phyloP scores from a whole-genome alignment of 2,113 vertebrate genomes.

The Oncorhynchus masou region DNA sequence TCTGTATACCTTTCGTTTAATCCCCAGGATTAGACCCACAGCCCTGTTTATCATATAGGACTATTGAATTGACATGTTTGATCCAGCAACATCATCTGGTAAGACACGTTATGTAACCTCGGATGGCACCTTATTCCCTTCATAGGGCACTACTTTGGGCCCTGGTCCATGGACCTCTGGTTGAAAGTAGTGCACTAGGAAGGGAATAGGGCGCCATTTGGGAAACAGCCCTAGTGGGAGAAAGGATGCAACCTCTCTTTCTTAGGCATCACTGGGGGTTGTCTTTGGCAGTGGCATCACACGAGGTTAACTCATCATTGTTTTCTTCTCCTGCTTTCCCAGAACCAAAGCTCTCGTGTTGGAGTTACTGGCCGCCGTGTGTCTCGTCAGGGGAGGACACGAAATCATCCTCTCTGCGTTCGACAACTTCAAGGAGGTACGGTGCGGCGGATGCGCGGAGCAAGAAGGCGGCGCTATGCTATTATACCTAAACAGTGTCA shows the following conservation, averaged over 20 bases:
- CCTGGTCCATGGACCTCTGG: no score
- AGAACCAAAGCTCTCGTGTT: constrained; percentile 97
- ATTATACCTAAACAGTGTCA: constrained; percentile 38
- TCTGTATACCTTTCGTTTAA: constrained; percentile 21
- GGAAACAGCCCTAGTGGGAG: background rate
- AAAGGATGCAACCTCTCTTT: no score
- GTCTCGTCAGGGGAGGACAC: constrained; percentile 93
- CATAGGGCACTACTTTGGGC: no score
- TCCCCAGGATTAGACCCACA: background rate
- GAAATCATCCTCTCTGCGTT: constrained; percentile 97
- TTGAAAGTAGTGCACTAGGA: background rate
- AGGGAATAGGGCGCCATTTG: background rate
- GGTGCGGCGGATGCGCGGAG: background rate
- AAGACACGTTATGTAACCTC: background rate
- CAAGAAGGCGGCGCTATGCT: background rate
- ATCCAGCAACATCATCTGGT: background rate
- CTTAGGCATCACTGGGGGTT: constrained; percentile 72
- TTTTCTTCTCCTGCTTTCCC: constrained; percentile 30
- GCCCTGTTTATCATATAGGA: background rate
- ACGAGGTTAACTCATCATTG: no score
- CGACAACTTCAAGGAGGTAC: constrained; percentile 99
- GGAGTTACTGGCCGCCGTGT: constrained; percentile 94
- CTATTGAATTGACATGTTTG: background rate
- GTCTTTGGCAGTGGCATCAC: no score
- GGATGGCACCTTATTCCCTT: no score